Percentiles rank a stretch among this genome's conserved stretches.
These are phyloP conservation scores for Trididemnum nubilum DNA, from an alignment of 23 tunicate species.

Conservation along the genomic window DNA sequence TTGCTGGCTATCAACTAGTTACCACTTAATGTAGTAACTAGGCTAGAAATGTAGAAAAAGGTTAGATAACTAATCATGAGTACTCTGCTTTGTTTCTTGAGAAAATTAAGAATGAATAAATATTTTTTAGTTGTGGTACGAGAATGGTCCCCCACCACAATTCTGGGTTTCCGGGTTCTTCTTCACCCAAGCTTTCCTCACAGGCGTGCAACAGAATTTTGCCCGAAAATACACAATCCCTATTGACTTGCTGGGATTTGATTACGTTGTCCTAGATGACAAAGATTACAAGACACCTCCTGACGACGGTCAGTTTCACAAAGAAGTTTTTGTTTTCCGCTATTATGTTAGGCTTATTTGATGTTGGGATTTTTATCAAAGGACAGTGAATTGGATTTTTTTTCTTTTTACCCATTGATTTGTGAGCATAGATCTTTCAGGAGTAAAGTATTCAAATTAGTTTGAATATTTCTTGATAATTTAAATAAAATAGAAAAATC, in stretches of 20 bases:
- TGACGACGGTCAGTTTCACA: constrained; percentile 93
- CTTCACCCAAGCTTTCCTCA: constrained; percentile 99
- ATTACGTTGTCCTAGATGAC: constrained; percentile 89
- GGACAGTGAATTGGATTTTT: background rate
- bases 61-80: too few species aligned
- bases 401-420: background rate
- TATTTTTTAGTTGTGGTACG: constrained; percentile 77
- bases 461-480: too few species aligned
- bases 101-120: too few species aligned
- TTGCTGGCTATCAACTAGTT: too few species aligned
- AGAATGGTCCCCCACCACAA: constrained; percentile 95
- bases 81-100: too few species aligned
- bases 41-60: too few species aligned
- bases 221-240: constrained; percentile 98
- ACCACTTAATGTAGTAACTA: too few species aligned
- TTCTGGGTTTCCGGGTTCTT: constrained; percentile 99
- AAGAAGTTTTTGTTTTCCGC: background rate
- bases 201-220: constrained; percentile 97
- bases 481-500: too few species aligned
- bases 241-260: constrained; percentile 89
- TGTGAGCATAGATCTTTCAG: background rate
- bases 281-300: constrained; percentile 94
- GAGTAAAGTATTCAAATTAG: too few species aligned
- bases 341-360: too few species aligned
- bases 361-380: too few species aligned